phyloP scores from a whole-genome alignment of 2,797 vertebrate species.

The Rhadinocentrus ornatus region DNA sequence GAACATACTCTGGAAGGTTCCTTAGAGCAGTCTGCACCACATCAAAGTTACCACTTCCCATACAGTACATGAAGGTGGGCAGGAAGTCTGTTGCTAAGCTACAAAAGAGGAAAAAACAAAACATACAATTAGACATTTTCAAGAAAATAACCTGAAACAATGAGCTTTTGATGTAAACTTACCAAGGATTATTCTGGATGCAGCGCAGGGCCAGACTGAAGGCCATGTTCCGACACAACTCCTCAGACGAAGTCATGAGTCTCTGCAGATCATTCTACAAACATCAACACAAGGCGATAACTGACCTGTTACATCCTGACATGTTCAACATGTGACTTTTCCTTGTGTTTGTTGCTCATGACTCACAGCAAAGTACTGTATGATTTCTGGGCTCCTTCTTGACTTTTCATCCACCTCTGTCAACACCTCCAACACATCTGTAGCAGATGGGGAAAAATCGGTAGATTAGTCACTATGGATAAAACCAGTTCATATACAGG shows the following conservation, averaged over 20 bases:
- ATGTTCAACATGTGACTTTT: slow-evolving; percentile 7
- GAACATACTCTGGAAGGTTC: slow-evolving; percentile 95
- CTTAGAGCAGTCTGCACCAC: slow-evolving; percentile 95
- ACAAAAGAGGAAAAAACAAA: slow-evolving; percentile 28
- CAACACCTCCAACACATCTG: slow-evolving; percentile 95
- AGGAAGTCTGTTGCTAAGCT: slow-evolving; percentile 95
- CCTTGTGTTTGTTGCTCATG: slow-evolving; percentile 24
- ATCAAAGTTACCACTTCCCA: slow-evolving; percentile 94
- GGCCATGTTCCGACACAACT: slow-evolving; percentile 93
- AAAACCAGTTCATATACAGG: slow-evolving; percentile 1
- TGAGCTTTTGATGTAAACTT: slow-evolving; percentile 26
- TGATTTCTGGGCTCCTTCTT: slow-evolving; percentile 94
- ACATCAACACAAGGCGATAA: slow-evolving; percentile 25
- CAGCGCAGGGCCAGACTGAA: slow-evolving; percentile 94
- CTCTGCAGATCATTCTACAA: slow-evolving; percentile 93
- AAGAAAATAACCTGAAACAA: neutral
- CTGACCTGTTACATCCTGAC: slow-evolving; percentile 10
- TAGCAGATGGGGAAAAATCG: neutral
- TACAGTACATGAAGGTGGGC: slow-evolving; percentile 97
- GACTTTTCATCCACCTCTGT: slow-evolving; percentile 97
- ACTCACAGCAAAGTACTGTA: slow-evolving; percentile 96
- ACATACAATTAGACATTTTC: neutral
- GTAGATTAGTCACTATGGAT: slow-evolving; percentile 39
- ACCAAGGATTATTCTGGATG: slow-evolving; percentile 96
- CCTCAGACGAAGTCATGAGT: slow-evolving; percentile 93